Base-by-base conservation (phyloP, 2,797 vertebrate genomes). In the Melanotaenia maccullochi region DNA sequence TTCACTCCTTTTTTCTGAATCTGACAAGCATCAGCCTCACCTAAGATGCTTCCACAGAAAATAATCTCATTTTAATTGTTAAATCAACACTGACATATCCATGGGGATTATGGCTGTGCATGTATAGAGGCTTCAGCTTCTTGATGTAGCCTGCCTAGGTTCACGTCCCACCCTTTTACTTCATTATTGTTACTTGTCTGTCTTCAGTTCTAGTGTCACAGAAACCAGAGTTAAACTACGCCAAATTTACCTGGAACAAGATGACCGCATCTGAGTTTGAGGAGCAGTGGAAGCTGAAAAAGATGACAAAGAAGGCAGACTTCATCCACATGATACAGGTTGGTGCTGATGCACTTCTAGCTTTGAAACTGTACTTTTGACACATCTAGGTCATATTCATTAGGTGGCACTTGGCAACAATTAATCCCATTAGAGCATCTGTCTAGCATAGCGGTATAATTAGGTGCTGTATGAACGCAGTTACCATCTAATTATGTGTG, bases 271-370 rank as follows among this genome's bases (percentile, higher is more conserved):
- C 89, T 52, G 96, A 96, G 91, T 99, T 96, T 87, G 94, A 98
- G 93, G 90, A 91, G 65, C 89, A 94, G 79, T 94, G 95, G 88
- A 95, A 86, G 22, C 86, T 63, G 64, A 93, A 93, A 65, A 94
- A 94, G 72, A 85, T 86, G 35, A 76, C 87, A 65, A 93, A 95
- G 93, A 97, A 96, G 80, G 96, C 95, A 81, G 96, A 97, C 87
- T 97, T 99, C 82, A 96, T 98, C 92, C 97, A 99, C 92, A 96
- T 99, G 97, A 94, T 99, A 86, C 97, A 99, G 96, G 97, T 98
- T 11, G 38, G 86, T 78, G 63, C 35, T 59, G n/a, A 24, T 5
- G 4, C 2, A 18, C 13, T 22, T 28, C 42, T 22, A 12, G 44
- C 44, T 61, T 66, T 22, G 12, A 33, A 1, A 73, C 47, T 67